Percentiles rank a stretch among this genome's conserved stretches.
Conservation (phyloP, 2,113 vertebrate species). For the Irena cyanogastra region DNA sequence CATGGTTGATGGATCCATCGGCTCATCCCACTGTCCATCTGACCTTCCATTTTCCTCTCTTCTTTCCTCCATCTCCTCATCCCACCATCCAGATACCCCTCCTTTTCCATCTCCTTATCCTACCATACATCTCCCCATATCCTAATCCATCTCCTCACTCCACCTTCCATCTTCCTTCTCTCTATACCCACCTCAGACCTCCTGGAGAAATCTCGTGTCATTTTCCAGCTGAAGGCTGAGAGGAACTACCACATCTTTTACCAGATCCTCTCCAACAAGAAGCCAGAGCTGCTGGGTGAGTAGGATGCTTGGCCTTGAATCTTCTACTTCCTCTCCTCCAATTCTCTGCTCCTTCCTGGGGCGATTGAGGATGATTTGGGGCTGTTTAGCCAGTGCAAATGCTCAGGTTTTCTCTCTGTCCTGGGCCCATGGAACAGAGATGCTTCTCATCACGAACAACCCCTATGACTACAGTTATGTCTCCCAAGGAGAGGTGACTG, state of each 20-base stretch:
- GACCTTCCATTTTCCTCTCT: neutral
- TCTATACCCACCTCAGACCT: conserved; percentile 75
- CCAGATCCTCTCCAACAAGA: conserved; percentile 93
- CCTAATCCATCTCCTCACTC: neutral
- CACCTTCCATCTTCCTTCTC: neutral
- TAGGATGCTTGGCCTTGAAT: neutral
- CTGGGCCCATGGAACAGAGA: conserved; percentile 61
- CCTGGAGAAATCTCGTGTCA: conserved; percentile 89
- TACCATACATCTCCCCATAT: neutral
- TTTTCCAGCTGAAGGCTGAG: conserved; percentile 92
- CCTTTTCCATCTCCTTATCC: neutral
- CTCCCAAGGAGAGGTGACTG: conserved; percentile 91
- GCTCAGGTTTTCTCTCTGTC: neutral
- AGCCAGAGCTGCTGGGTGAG: conserved; percentile 88
- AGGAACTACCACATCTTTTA: conserved; percentile 95
- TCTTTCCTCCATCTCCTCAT: neutral
- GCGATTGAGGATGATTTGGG: neutral
- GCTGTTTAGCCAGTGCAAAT: neutral
- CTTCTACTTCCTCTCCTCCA: neutral
- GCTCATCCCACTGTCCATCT: neutral
- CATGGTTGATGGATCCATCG: neutral
- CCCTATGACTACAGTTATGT: conserved; percentile 91
- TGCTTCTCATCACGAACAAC: conserved; percentile 88
- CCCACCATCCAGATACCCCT: neutral
- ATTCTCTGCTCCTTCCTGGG: neutral